Percentiles rank a stretch among this genome's conserved stretches.
Conservation (phyloP, 2,113 vertebrate genomes). For the Pyxicephalus adspersus region DNA sequence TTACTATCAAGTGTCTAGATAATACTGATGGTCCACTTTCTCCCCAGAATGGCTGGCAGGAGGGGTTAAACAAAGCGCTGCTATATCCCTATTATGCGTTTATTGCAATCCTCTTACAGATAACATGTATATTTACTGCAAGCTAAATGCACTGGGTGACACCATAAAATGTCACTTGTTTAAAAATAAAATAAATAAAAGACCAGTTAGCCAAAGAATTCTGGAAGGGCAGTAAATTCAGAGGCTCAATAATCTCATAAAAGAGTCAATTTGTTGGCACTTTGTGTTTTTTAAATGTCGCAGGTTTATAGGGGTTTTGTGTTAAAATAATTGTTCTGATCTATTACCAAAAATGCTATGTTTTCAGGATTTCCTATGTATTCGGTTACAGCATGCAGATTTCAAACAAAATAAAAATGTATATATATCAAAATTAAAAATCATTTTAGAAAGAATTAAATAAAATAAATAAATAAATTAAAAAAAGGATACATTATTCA, state of each 20-base stretch:
- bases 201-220: background rate
- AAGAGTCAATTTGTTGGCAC: background rate
- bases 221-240: background rate
- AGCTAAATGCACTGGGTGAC: background rate
- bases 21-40: conserved; percentile 58
- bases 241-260: background rate
- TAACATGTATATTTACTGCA: conserved; percentile 39
- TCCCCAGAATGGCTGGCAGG: conserved; percentile 39
- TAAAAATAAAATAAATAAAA: background rate
- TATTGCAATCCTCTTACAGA: conserved; percentile 55
- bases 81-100: conserved; percentile 51
- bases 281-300: background rate
- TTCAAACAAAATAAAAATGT: too few species aligned
- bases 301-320: too few species aligned
- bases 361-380: too few species aligned
- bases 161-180: background rate
- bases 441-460: too few species aligned
- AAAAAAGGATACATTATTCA: too few species aligned
- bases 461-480: too few species aligned
- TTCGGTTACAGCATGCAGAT: too few species aligned
- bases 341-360: too few species aligned
- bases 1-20: conserved; percentile 58
- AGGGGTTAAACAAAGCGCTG: conserved; percentile 58
- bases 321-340: too few species aligned
- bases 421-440: too few species aligned